A percentile compares a stretch with the other conserved stretches of the same genome.
Conservation (phyloP, 2,797 vertebrate species). For the Enoplosus armatus region DNA sequence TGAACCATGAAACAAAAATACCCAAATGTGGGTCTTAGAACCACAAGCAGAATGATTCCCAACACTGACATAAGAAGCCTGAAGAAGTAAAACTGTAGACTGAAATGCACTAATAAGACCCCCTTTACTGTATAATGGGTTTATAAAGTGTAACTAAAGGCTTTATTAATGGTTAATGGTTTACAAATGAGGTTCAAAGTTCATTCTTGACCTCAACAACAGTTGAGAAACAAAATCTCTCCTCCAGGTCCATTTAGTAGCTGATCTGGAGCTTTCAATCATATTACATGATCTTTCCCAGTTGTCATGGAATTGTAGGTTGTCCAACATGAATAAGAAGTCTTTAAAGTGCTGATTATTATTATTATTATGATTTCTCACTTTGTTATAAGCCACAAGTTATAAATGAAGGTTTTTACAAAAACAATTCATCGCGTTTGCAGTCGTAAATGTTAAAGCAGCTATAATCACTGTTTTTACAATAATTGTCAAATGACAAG, state of each 20-base stretch:
- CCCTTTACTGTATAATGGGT: not conserved
- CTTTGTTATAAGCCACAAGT: not conserved
- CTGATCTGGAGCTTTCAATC: not conserved
- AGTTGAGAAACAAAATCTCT: not conserved
- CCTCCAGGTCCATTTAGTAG: not conserved
- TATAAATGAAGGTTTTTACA: not conserved
- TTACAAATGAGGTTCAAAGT: not conserved
- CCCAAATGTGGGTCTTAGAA: not conserved
- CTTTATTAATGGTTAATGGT: not conserved
- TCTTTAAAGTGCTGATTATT: not conserved
- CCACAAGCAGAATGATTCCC: not conserved
- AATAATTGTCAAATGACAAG: not conserved
- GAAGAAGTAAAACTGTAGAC: not conserved
- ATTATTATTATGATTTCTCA: too few relatives aligned
- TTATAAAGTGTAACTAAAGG: not conserved
- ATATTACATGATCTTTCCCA: too few relatives aligned
- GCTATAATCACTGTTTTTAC: not conserved
- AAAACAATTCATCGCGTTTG: not conserved
- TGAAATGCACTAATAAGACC: not conserved
- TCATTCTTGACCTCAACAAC: not conserved
- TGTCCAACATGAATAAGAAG: not conserved
- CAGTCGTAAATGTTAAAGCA: not conserved
- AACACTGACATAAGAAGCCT: not conserved
- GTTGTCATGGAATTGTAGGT: not conserved
- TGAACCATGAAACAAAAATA: slow-evolving; percentile 26